phyloP scores from a whole-genome alignment of 2,113 vertebrate genomes.

The Anolis carolinensis region DNA sequence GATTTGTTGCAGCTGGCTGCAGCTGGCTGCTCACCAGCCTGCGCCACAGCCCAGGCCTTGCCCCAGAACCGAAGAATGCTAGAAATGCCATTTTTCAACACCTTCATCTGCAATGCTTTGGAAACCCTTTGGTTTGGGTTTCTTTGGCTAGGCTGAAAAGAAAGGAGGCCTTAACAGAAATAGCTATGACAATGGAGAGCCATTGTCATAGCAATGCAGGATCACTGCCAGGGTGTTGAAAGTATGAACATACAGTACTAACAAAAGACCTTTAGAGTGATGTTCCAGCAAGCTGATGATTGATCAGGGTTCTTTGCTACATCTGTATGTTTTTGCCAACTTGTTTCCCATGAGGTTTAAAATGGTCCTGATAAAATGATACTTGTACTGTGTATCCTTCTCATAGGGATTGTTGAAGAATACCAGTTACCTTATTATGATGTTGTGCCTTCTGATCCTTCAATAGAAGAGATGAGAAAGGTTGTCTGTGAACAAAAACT shows the following conservation, averaged over 20 bases:
- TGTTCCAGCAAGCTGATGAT: neutral
- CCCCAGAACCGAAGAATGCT: too few species aligned
- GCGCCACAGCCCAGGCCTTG: too few species aligned
- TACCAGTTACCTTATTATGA: constrained; percentile 98
- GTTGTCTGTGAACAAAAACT: constrained; percentile 96
- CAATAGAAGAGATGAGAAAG: constrained; percentile 93
- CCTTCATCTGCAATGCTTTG: too few species aligned
- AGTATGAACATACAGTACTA: neutral
- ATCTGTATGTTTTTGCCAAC: neutral
- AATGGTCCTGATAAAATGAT: neutral
- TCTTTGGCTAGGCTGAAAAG: too few species aligned
- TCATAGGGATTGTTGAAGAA: constrained; percentile 89
- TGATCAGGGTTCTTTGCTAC: neutral
- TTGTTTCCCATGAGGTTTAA: neutral
- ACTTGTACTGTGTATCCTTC: neutral
- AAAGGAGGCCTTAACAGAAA: too few species aligned
- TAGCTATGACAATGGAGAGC: too few species aligned
- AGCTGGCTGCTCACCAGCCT: too few species aligned
- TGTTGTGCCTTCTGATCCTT: constrained; percentile 95
- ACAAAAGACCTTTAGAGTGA: neutral
- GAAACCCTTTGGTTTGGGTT: too few species aligned
- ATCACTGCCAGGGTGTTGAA: neutral
- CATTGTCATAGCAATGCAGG: too few species aligned
- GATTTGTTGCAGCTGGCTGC: too few species aligned
- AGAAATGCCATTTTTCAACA: too few species aligned